Evolutionary conservation across 2,888 invertebrate genomes (phyloP).

Genomic region (Microctonus brassicae): DNA sequence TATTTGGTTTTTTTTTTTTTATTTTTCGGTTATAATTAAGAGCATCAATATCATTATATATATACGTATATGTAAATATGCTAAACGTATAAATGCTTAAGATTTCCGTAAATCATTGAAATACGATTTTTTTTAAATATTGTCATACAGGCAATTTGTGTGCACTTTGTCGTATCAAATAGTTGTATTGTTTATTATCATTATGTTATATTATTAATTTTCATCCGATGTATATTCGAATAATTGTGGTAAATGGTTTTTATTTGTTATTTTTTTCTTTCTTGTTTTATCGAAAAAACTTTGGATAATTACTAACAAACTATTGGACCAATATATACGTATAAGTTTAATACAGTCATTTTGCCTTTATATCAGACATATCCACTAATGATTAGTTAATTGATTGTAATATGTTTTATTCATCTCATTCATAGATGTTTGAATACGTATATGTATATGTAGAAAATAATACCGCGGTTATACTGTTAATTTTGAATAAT

Average conservation of each 20-base stretch:
- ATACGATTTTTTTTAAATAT: neutral
- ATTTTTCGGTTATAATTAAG: slow-evolving; percentile 13
- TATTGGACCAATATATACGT: slow-evolving; percentile 59
- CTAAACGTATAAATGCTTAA: neutral
- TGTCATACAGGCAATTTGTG: neutral
- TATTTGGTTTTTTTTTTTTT: neutral
- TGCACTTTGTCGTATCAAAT: neutral
- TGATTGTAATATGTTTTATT: slow-evolving; percentile 16
- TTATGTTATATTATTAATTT: slow-evolving; percentile 23
- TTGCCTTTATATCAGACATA: slow-evolving; percentile 59
- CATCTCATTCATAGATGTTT: slow-evolving; percentile 21
- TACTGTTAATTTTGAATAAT: slow-evolving; percentile 39
- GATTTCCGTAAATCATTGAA: neutral
- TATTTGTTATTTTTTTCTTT: slow-evolving; percentile 16
- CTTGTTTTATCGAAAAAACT: neutral
- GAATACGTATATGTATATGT: slow-evolving; percentile 25
- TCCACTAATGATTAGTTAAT: slow-evolving; percentile 54
- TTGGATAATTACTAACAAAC: slow-evolving; percentile 45
- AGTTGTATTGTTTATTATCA: slow-evolving; percentile 29
- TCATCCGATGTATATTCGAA: slow-evolving; percentile 14
- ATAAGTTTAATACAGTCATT: slow-evolving; percentile 55
- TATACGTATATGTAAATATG: slow-evolving; percentile 36
- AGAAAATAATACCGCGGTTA: slow-evolving; percentile 25
- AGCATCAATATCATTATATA: slow-evolving; percentile 20
- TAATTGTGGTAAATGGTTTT: slow-evolving; percentile 30